These are phyloP conservation scores for Leuciscus idus DNA, from an alignment of 2,113 vertebrate genomes.

Conservation along the genomic window DNA sequence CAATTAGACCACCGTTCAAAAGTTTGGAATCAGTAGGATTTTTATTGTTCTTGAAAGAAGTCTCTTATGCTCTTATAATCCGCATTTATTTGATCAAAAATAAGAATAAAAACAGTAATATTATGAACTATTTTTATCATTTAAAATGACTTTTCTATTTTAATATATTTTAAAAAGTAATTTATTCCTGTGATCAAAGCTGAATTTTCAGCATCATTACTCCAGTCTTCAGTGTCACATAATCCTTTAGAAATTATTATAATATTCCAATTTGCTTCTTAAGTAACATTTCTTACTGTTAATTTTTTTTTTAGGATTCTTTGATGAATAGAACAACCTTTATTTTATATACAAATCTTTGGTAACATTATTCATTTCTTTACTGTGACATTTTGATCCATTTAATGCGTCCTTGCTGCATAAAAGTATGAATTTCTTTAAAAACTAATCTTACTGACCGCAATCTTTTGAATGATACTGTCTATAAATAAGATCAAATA, in stretches of 20 bases:
- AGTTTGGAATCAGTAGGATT: neutral
- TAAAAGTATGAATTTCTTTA: neutral
- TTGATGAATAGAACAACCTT: neutral
- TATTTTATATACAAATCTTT: neutral
- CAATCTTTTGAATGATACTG: neutral
- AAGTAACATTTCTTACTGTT: neutral
- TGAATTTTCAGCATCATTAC: neutral
- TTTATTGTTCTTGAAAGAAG: neutral
- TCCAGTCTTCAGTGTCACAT: neutral
- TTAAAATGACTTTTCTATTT: neutral
- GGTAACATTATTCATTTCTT: neutral
- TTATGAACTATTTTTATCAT: neutral
- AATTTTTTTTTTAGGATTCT: neutral
- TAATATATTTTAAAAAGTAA: neutral
- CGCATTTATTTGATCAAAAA: neutral
- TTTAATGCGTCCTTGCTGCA: neutral
- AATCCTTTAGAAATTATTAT: neutral
- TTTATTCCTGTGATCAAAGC: neutral
- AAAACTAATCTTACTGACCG: neutral
- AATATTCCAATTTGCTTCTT: neutral
- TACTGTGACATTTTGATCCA: neutral
- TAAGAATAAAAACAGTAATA: neutral
- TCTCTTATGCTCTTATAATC: neutral
- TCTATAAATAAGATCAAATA: neutral
- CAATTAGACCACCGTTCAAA: neutral